Evolutionary conservation across 2,113 vertebrate genomes (phyloP).

Genomic region (Prolemur simus): DNA sequence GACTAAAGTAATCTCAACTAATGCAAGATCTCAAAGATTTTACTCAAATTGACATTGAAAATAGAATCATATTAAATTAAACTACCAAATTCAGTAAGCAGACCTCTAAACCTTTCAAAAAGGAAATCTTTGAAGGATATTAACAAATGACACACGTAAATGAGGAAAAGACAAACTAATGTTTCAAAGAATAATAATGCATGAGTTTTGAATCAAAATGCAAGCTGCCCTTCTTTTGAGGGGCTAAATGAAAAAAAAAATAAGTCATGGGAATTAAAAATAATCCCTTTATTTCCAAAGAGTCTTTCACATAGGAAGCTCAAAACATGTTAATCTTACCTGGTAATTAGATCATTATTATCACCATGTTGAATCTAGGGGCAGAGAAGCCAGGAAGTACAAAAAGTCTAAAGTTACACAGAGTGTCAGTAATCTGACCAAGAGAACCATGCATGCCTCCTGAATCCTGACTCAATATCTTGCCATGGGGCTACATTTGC

Average conservation of each 20-base stretch:
- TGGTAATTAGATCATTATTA: neutral
- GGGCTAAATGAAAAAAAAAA: neutral
- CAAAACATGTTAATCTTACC: neutral
- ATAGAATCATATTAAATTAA: conserved; percentile 33
- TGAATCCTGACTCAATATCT: neutral
- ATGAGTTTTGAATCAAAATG: conserved; percentile 1
- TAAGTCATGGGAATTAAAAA: neutral
- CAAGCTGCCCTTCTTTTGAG: neutral
- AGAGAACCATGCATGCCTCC: neutral
- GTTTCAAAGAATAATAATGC: conserved; percentile 31
- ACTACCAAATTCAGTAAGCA: neutral
- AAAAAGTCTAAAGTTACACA: neutral
- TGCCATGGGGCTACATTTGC: neutral
- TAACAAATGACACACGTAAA: conserved; percentile 2
- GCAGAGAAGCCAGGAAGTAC: neutral
- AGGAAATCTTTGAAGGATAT: conserved; percentile 7
- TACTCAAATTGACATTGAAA: neutral
- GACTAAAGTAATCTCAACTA: conserved; percentile 36
- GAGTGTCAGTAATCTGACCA: neutral
- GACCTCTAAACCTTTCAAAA: conserved; percentile 5
- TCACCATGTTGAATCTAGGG: neutral
- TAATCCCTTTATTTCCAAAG: conserved; percentile 30
- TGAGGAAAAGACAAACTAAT: conserved; percentile 36
- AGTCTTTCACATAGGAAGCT: neutral
- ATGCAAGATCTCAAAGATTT: conserved; percentile 17